These are phyloP conservation scores for Caenorhabditis sp. DNA, from an alignment of 2,888 invertebrate genomes.

Conservation along the genomic window DNA sequence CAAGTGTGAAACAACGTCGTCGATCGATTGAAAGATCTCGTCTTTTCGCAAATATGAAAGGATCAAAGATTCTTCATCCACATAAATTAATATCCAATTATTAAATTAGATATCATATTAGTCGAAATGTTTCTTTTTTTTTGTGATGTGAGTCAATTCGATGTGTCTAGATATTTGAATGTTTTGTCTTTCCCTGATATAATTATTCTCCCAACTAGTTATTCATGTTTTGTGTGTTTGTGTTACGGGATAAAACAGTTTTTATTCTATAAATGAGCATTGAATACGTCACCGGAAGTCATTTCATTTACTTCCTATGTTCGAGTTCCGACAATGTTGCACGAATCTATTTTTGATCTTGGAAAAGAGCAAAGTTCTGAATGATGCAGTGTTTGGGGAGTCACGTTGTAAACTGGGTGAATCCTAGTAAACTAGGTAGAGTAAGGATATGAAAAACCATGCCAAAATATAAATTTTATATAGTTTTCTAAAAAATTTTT, in stretches of 20 bases:
- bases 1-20: slow-evolving; percentile 46
- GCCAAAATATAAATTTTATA: too few species aligned
- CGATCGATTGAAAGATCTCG: slow-evolving; percentile 55
- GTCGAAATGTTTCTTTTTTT: not conserved
- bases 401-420: too few species aligned
- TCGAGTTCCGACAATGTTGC: too few species aligned
- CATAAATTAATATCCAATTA: slow-evolving; percentile 42
- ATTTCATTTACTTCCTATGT: too few species aligned
- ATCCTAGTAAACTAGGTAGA: too few species aligned
- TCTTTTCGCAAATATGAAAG: slow-evolving; percentile 50
- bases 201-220: not conserved
- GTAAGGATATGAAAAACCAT: too few species aligned
- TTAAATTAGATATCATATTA: slow-evolving; percentile 2
- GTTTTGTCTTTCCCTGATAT: not conserved
- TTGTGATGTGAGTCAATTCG: not conserved
- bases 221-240: not conserved
- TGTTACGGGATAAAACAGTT: not conserved
- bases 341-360: too few species aligned
- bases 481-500: too few species aligned
- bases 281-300: too few species aligned
- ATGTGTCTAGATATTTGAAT: not conserved
- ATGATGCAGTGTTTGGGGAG: too few species aligned
- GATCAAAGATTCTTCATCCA: slow-evolving; percentile 45
- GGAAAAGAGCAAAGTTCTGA: too few species aligned
- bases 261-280: not conserved